Evolutionary conservation across 2,888 invertebrate species (phyloP), one percentile per base, ranked within the genome.

Genomic region (Tolmerus cingulatus): DNA sequence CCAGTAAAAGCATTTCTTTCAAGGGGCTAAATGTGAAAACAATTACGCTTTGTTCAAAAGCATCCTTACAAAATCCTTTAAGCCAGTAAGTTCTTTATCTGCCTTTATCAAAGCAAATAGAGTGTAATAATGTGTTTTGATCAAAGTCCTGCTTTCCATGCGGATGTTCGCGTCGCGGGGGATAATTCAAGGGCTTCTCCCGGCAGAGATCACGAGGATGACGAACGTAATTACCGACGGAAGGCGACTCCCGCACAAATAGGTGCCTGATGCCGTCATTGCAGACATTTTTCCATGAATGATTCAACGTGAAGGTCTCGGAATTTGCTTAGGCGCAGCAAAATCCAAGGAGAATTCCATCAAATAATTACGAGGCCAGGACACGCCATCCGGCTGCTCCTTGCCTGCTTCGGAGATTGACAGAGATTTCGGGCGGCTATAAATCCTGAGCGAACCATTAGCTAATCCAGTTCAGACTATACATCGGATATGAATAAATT

Each of bases 401-500:
- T 27, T 66, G 27, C 66, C 27, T 66, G 23, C 23, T 9, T 19
- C 5, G 27, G 27, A 66, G 27, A 66, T 23, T 66, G 23, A 66
- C 66, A 12, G 55, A 23, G 66, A 66, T 66, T 66, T 66, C n/a
- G 66, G 66, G 66, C 66, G 66, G 27, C 66, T 19, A 66, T 66
- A 66, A 66, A 66, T 66, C 66, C 66, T 66, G 66, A 66, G 66
- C 66, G 27, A 66, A 66, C 66, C 66, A 66, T 66, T 66, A 66
- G 27, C 66, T 66, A 66, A 66, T 66, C 66, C 66, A 19, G 66
- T 66, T 66, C 23, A 66, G 76, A 40, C 76, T 37, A 76, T 76
- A 40, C 76, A 76, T 76, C 40, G 37, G 76, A 76, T 76, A 76
- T 76, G 76, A 76, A 76, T 76, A 76, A 76, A 76, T 76, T 76